Conservation (phyloP, 2,888 invertebrate genomes). For the Alcis repandata region DNA sequence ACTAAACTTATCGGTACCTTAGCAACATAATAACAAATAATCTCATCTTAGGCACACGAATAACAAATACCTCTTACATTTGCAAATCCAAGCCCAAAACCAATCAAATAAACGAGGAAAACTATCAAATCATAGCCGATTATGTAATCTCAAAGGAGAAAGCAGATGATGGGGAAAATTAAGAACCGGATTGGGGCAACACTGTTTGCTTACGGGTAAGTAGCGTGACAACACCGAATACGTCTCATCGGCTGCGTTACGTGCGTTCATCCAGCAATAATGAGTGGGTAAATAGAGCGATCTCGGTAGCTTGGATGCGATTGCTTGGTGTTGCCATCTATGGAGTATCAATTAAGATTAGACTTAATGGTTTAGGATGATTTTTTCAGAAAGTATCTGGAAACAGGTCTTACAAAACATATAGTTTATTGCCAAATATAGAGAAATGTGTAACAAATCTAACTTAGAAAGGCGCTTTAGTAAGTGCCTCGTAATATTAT, state of each 20-base stretch:
- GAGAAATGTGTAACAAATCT: too few relatives aligned
- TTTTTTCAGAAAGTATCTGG: too few relatives aligned
- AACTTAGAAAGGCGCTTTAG: too few relatives aligned
- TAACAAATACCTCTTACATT: background rate
- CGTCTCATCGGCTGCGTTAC: conserved; percentile 44
- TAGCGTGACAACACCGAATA: conserved; percentile 63
- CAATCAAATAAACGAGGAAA: conserved; percentile 35
- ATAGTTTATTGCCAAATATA: too few relatives aligned
- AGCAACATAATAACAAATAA: too few relatives aligned
- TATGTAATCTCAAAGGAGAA: conserved; percentile 54
- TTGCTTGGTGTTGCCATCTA: background rate
- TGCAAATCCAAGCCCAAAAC: conserved; percentile 7
- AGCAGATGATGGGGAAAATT: conserved; percentile 60
- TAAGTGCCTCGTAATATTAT: too few relatives aligned
- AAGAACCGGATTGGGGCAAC: conserved; percentile 58
- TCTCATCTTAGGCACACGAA: too few relatives aligned
- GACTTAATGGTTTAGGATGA: too few relatives aligned
- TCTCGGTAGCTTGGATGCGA: background rate
- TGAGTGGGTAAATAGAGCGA: conserved; percentile 46
- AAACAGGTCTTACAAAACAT: too few relatives aligned
- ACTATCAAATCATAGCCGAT: conserved; percentile 36
- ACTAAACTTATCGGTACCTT: too few relatives aligned
- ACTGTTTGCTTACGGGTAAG: conserved; percentile 58
- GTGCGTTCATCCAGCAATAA: conserved; percentile 56
- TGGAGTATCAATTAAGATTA: background rate